Evolutionary conservation across 2,888 invertebrate species (phyloP).

Genomic region (Polydrusus cervinus): DNA sequence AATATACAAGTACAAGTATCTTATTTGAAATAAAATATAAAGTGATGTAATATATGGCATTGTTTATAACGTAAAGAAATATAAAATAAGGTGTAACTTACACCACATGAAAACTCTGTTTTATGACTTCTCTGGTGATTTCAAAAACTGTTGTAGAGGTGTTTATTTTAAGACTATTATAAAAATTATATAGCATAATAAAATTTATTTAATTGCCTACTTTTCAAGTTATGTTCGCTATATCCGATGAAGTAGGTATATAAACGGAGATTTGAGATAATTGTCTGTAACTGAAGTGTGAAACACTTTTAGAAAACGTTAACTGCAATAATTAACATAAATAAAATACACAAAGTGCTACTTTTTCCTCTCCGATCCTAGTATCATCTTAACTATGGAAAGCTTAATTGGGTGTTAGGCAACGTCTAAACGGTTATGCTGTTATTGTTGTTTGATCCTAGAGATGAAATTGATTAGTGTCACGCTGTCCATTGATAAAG

Average conservation of each 20-base stretch:
- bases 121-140: slow-evolving; percentile 16
- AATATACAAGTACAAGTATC: not conserved
- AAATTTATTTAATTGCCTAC: slow-evolving; percentile 15
- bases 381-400: too few species aligned
- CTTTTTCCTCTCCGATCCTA: too few species aligned
- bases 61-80: slow-evolving; percentile 14
- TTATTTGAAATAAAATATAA: not conserved
- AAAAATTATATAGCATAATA: slow-evolving; percentile 26
- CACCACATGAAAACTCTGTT: slow-evolving; percentile 14
- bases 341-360: too few species aligned
- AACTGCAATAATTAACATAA: too few species aligned
- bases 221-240: slow-evolving; percentile 20
- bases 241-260: not conserved
- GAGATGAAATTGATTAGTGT: too few species aligned
- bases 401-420: too few species aligned
- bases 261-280: not conserved
- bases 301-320: not conserved
- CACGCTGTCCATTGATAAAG: too few species aligned
- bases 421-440: too few species aligned
- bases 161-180: slow-evolving; percentile 29
- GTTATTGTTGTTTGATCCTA: too few species aligned
- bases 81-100: slow-evolving; percentile 13
- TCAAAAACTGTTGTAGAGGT: slow-evolving; percentile 17
- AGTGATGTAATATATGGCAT: not conserved
- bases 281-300: not conserved